Base-by-base conservation (phyloP, 2,888 invertebrate species). In the Blastobasis lacticolella region DNA sequence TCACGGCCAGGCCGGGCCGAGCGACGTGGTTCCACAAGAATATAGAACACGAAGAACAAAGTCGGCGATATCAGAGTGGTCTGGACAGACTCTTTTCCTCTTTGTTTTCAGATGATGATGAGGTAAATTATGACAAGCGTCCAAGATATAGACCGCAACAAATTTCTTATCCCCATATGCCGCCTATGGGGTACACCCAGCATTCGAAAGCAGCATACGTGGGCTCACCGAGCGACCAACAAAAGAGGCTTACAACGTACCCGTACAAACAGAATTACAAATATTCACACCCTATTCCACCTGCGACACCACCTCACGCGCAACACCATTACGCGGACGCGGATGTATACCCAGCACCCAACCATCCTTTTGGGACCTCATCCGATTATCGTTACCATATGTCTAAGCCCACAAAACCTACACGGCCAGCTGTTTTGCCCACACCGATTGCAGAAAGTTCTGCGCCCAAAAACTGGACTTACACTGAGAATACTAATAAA, bases 21-120 rank as follows among this genome's bases (percentile, higher is more conserved):
- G 78, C 78, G 0, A 57, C 86, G 50, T 88, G 86, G 86, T 64
- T 84, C 42, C 85, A 85, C 58, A 86, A 69, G 58, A 87, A 85
- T 57, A 79, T 85, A 57, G 69, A 60, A 23, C 69, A 66, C 40
- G 64, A 61, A 23, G 64, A 70, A 50, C 69, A 70, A 42, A 71
- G 64, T 42, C 67, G 73, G 42, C 70, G 73, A 45, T 64, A 70
- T 49, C 60, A 64, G 38, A 68, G 69, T 55, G 75, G 75, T 23
- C 66, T 86, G 46, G 86, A 88, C 50, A 73, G 85, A 64, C 69
- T 88, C 53, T 87, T 87, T 58, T 78, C 80, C 6, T 78, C 85
- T 2, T 62, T 85, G 51, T 87, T 88, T 59, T 74, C 77, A 1
- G 79, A 83, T 48, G 79, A 83, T 48, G 84, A 86, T 37, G 66